Conservation (phyloP, 2,113 vertebrate species). For the Mystacornis crossleyi region DNA sequence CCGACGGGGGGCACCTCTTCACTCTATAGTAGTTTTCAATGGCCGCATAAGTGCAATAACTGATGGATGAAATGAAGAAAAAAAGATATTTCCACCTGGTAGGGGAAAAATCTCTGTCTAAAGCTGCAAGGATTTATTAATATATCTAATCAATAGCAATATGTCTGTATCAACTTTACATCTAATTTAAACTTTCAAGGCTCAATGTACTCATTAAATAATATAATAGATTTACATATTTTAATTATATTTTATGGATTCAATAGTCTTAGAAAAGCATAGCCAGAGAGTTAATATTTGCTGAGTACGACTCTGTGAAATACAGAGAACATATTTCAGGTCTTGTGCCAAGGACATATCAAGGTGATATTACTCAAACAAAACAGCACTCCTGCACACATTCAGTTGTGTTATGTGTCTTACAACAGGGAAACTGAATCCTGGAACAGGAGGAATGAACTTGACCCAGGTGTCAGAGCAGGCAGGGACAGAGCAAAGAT, state of each 20-base stretch:
- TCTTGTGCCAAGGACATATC: not conserved
- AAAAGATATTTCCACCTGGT: not conserved
- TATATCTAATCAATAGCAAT: constrained; percentile 68
- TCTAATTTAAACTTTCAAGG: constrained; percentile 75
- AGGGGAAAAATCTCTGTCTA: not conserved
- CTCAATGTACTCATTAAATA: constrained; percentile 76
- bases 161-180: constrained; percentile 72
- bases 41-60: not conserved
- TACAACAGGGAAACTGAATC: not conserved
- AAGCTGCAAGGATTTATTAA: constrained; percentile 65
- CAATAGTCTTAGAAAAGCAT: not conserved
- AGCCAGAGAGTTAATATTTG: not conserved
- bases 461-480: not conserved
- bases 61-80: not conserved
- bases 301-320: not conserved
- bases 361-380: not conserved
- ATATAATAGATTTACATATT: constrained; percentile 80
- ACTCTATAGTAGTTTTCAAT: not conserved
- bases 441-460: not conserved
- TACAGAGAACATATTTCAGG: not conserved
- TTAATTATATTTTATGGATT: constrained; percentile 81
- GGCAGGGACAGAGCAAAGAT: not conserved
- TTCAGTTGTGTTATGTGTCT: not conserved
- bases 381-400: accelerated
- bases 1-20: too few relatives aligned